Conservation (phyloP, 2,888 invertebrate species). For the Tiphia femorata region DNA sequence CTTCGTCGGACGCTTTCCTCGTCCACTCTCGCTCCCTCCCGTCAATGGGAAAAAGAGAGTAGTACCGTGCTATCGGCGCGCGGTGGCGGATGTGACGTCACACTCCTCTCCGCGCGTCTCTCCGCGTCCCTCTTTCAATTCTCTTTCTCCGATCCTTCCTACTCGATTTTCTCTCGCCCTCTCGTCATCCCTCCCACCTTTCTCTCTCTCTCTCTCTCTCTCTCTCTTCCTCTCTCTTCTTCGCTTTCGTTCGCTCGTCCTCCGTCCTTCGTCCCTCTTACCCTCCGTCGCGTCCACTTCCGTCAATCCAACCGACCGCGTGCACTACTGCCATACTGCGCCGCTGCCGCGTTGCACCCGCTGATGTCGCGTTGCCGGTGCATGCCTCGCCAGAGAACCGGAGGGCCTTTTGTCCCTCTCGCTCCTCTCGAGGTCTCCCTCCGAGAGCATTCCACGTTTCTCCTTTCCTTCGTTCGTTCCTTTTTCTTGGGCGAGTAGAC, state of each 20-base stretch:
- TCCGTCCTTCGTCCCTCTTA: too few species aligned
- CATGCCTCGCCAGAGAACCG: too few species aligned
- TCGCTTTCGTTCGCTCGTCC: conserved; percentile 15
- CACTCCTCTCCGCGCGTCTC: too few species aligned
- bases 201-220: background rate
- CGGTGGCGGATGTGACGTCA: too few species aligned
- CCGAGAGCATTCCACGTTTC: background rate
- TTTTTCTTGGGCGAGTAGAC: background rate
- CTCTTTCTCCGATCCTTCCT: too few species aligned
- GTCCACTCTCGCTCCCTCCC: too few species aligned
- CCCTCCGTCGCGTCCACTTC: conserved; percentile 46
- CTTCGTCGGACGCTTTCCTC: too few species aligned
- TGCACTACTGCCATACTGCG: conserved; percentile 62
- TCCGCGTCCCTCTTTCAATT: too few species aligned
- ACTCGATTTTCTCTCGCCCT: too few species aligned
- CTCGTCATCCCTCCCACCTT: too few species aligned
- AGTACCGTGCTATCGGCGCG: too few species aligned
- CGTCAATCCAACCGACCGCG: conserved; percentile 53
- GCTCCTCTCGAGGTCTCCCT: conserved; percentile 17
- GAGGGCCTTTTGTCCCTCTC: conserved; percentile 18
- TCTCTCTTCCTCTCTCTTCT: background rate
- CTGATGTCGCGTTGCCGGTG: conserved; percentile 1
- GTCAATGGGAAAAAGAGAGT: too few species aligned
- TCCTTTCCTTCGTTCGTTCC: background rate
- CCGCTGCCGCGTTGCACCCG: conserved; percentile 12